These are phyloP conservation scores for Papilio machaon DNA, from an alignment of 1,140 invertebrate species.

Conservation along the genomic window DNA sequence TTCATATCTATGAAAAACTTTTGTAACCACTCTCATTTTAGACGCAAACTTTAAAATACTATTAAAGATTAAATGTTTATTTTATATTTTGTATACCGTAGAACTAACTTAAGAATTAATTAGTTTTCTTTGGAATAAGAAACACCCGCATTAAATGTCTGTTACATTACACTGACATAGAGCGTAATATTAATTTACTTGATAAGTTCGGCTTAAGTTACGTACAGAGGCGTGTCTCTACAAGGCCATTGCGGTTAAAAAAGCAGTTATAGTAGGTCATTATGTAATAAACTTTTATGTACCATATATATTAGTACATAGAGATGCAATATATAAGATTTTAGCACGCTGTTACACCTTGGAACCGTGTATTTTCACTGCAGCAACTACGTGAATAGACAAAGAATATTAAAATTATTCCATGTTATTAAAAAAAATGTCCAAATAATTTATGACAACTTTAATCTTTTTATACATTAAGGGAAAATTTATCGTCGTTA, in stretches of 20 bases:
- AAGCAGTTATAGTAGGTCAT: background rate
- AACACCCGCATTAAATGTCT: slow-evolving; percentile 6
- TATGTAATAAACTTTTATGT: slow-evolving; percentile 9
- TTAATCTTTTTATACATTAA: background rate
- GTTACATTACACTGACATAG: background rate
- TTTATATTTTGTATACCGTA: background rate
- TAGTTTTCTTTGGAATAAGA: slow-evolving; percentile 1
- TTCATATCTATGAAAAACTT: too few relatives aligned
- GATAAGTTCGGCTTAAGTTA: slow-evolving; percentile 8
- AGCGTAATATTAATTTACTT: slow-evolving; percentile 5
- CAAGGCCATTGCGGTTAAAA: slow-evolving; percentile 4
- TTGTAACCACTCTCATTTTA: too few relatives aligned
- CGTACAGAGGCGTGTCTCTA: slow-evolving; percentile 9
- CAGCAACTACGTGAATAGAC: too few relatives aligned
- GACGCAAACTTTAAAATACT: too few relatives aligned
- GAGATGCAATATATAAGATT: background rate
- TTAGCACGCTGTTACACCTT: too few relatives aligned
- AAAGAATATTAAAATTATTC: too few relatives aligned
- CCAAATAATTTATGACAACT: background rate
- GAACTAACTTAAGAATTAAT: background rate
- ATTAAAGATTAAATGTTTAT: too few relatives aligned
- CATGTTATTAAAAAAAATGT: too few relatives aligned
- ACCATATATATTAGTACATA: background rate
- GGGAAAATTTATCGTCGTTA: background rate
- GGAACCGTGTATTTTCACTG: too few relatives aligned